A percentile compares a stretch with the other conserved stretches of the same genome.
These are phyloP conservation scores for Muntiacus reevesi DNA, from an alignment of 2,113 vertebrate genomes.

Conservation along the genomic window DNA sequence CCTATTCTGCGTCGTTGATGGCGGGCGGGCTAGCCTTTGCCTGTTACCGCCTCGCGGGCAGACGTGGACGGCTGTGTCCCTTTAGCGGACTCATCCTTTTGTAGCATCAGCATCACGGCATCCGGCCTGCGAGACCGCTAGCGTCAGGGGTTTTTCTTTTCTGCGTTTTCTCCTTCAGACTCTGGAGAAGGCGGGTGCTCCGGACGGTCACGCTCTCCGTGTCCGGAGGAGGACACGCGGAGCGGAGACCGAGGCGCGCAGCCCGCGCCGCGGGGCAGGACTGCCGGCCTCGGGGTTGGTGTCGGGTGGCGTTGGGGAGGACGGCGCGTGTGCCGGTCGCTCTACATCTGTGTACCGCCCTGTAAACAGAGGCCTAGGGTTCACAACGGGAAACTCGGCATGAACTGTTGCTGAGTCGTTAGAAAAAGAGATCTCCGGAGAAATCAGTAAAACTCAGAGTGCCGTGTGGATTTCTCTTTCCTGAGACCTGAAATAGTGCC, in stretches of 20 bases:
- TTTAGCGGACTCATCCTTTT: background rate
- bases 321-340: background rate
- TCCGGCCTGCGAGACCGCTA: background rate
- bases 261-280: fast-evolving
- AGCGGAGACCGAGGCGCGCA: background rate
- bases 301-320: background rate
- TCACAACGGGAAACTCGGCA: background rate
- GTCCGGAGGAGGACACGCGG: background rate
- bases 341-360: background rate
- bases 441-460: background rate
- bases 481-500: background rate
- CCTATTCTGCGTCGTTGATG: background rate
- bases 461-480: background rate
- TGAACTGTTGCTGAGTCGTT: background rate
- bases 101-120: background rate
- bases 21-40: background rate
- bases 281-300: background rate
- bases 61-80: background rate
- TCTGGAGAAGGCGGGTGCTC: background rate
- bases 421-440: background rate
- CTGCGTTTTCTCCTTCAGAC: background rate
- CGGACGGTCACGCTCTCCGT: background rate
- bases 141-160: background rate
- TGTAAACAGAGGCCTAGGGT: background rate
- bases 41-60: background rate